Percentiles rank a stretch among this genome's conserved stretches.
Conservation (phyloP, 2,797 vertebrate species). For the Epinephelus coioides region DNA sequence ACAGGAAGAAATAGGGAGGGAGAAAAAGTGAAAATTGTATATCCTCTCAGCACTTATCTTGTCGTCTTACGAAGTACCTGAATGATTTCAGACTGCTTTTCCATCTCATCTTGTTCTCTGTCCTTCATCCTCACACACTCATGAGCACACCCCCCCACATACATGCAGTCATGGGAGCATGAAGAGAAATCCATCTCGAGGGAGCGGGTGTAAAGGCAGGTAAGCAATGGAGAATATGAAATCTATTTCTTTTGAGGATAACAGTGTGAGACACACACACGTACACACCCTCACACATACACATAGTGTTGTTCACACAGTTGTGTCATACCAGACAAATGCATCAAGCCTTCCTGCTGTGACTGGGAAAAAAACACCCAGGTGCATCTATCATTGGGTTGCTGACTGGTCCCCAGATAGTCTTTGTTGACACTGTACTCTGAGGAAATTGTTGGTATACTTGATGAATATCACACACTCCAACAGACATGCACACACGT, state of each 20-base stretch:
- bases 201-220: constrained; percentile 29
- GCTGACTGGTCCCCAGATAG: constrained; percentile 49
- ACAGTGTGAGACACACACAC: constrained; percentile 5
- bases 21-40: constrained; percentile 23
- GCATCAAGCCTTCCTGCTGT: constrained; percentile 37
- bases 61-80: constrained; percentile 7
- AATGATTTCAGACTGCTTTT: constrained; percentile 24
- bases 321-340: constrained; percentile 46
- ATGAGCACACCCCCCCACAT: not conserved
- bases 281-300: constrained; percentile 18
- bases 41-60: constrained; percentile 17
- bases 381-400: constrained; percentile 48
- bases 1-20: not conserved
- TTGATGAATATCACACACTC: constrained; percentile 35
- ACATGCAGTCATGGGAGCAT: constrained; percentile 12
- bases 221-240: constrained; percentile 42
- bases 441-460: constrained; percentile 33
- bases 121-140: constrained; percentile 2
- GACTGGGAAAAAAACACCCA: constrained; percentile 33
- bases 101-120: constrained; percentile 3
- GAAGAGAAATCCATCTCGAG: constrained; percentile 37
- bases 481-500: constrained; percentile 5
- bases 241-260: constrained; percentile 36
- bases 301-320: constrained; percentile 25
- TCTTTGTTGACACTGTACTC: constrained; percentile 60